Evolutionary conservation across 2,797 vertebrate genomes (phyloP), one percentile per base, ranked within the genome.

Genomic region (Coregonus suidteri): DNA sequence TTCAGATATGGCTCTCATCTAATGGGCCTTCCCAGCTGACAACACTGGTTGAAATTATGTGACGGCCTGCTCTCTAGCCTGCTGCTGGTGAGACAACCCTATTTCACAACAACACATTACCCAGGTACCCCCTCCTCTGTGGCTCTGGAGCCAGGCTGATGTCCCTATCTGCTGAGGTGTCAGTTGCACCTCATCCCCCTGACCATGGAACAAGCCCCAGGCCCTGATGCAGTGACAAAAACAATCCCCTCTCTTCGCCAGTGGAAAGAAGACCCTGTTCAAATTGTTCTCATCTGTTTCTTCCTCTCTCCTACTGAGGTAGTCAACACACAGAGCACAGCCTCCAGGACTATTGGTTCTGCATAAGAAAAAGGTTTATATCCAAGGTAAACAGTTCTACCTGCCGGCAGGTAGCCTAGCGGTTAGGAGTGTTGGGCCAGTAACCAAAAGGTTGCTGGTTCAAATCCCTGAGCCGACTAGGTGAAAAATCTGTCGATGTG

Each of bases 151-250:
- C 56, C 72, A 65, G 52, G 11, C 30, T 75, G 69, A 70, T 76
- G 73, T 70, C 69, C 64, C 54, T 59, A 76, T 80, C 83, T 78
- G 81, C 53, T 71, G 76, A 76, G 37, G 75, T 62, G 81, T 83
- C 76, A 71, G 37, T 64, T 25, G 11, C 64, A 31, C 66, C 62
- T 79, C 68, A 79, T 82, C 77, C 71, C 62, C 20, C 67, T 35
- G 66, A 66, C 76, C 47, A 62, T 77, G 37, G 35, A 54, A 35
- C 51, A 75, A 34, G 34, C 67, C 30, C 71, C 62, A 65, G 52
- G 65, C 37, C 73, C 75, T 82, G 80, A 64, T 71, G 64, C 41
- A 20, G 25, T 6, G 51, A 64, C 73, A 73, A 30, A 65, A 74
- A 72, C 59, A 77, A 64, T 47, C 56, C 75, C 62, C 70, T 51